Evolutionary conservation across 1,140 invertebrate species (phyloP), one percentile per base, ranked within the genome.

Genomic region (Penaeus chinensis): DNA sequence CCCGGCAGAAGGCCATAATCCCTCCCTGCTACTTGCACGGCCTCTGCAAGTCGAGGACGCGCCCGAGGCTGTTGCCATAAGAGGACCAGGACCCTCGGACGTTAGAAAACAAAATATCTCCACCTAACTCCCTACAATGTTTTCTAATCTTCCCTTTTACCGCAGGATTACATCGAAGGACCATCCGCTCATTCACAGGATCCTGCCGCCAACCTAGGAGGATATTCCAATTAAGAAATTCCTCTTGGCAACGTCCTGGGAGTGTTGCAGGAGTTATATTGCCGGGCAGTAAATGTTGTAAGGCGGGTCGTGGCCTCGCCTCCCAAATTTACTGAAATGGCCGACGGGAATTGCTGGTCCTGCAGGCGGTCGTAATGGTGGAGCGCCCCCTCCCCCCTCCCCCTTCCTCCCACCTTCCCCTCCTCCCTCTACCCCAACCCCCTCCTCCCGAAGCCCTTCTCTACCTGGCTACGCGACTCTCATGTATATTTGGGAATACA

Each of bases 261-360:
- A 79, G 77, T 80, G 84, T 69, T 86, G 84, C 84, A 86, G 84
- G 71, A 86, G 84, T 86, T 86, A 86, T 86, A 86, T 81, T 79
- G 77, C 84, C 10, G 84, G 84, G 84, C 77, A 86, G 84, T 86
- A 86, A 86, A 86, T 79, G 84, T 74, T 79, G 84, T 69, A 65
- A 80, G 81, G 81, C 37, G 74, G 78, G 84, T 71, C 84, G 84
- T 86, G 84, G 84, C 63, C 84, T 37, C 54, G 84, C 84, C 84
- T 86, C 71, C 76, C 84, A 86, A 86, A 86, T 86, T 86, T 78
- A 86, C 84, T 86, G 84, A 86, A 86, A 86, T 86, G 84, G 84
- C 84, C 77, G 84, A 32, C 63, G 78, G 84, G 77, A 86, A 86
- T 86, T 86, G 71, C 84, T 61, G 47, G 66, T 71, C 82, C 82